Conservation (phyloP, 2,113 vertebrate genomes). For the Amphiprion ocellaris region DNA sequence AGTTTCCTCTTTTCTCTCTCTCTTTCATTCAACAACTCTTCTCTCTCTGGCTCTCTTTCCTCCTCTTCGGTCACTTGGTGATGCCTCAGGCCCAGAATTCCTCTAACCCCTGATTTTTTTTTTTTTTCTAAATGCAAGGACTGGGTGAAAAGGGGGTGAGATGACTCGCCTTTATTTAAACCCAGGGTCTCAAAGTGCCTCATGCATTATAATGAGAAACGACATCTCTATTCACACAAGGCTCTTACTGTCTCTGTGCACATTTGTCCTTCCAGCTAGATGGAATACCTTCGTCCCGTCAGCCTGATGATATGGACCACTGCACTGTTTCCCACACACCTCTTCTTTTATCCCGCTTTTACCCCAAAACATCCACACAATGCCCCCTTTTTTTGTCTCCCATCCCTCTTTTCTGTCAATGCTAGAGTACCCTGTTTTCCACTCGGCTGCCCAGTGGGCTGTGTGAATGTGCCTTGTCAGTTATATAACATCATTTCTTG, state of each 20-base stretch:
- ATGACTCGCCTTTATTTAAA: slow-evolving; percentile 64
- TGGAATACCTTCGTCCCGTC: slow-evolving; percentile 57
- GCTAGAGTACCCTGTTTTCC: slow-evolving; percentile 66
- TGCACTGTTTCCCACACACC: slow-evolving; percentile 70
- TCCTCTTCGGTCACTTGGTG: slow-evolving; percentile 38
- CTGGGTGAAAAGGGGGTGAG: slow-evolving; percentile 30
- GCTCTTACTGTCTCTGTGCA: slow-evolving; percentile 63
- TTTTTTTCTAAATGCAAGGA: slow-evolving; percentile 22
- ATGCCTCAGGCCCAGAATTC: slow-evolving; percentile 55
- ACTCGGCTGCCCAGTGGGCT: slow-evolving; percentile 65
- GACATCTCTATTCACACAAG: slow-evolving; percentile 74
- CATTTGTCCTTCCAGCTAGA: slow-evolving; percentile 29
- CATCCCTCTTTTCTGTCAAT: slow-evolving; percentile 27
- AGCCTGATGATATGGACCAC: slow-evolving; percentile 3
- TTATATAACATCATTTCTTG: slow-evolving; percentile 82
- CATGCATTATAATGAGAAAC: slow-evolving; percentile 76
- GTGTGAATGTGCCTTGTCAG: slow-evolving; percentile 71
- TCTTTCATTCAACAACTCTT: slow-evolving; percentile 44
- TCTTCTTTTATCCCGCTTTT: slow-evolving; percentile 21
- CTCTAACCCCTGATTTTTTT: not conserved
- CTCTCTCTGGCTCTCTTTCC: slow-evolving; percentile 35
- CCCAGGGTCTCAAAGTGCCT: slow-evolving; percentile 64
- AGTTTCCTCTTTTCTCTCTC: slow-evolving; percentile 32
- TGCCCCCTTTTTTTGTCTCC: slow-evolving; percentile 13
- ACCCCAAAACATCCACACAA: slow-evolving; percentile 60